Base-by-base conservation (phyloP, 1,140 invertebrate genomes). In the Danaus plexippus region DNA sequence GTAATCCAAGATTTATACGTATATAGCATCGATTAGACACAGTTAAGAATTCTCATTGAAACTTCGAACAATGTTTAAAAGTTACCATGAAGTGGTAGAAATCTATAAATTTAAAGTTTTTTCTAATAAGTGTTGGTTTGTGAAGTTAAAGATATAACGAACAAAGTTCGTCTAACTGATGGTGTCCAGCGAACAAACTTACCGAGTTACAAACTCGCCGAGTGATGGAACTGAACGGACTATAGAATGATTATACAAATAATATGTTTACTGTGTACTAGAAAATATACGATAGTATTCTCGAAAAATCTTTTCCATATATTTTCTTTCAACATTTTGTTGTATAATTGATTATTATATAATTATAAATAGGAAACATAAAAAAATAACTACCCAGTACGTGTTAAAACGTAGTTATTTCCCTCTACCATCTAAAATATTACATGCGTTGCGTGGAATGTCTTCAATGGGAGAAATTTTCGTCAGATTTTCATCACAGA, bases 91-190 rank as follows among this genome's bases (percentile, higher is more conserved):
- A 32, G 22, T 32, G 22, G 22, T 32, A 32, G 22, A 32, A 56
- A 53, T 61, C 55, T 50, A 67, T 67, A 65, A 70, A 64, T 69
- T 59, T 59, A 54, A 74, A 69, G 57, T 59, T 74, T 71, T 70
- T 59, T 73, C 61, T 67, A 67, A 70, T 50, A 32, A 11, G 46
- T 44, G 61, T 43, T 63, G 56, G 53, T 67, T 67, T 59, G 58
- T 52, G 62, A 53, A 64, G 43, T 54, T 57, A 61, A 52, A 56
- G 41, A 56, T 56, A 62, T 57, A 64, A 67, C 61, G 63, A 58
- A 47, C 54, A 40, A 60, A 74, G 49, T 66, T 72, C 57, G 65
- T 41, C 49, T 56, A 61, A 57, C 59, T 59, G 54, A 61, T 66
- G 63, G 60, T 66, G 66, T 64, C 62, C 60, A 56, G 60, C 52